Evolutionary conservation across 2,888 invertebrate genomes (phyloP), one percentile per base, ranked within the genome.

Genomic region (Ecliptopera silaceata): DNA sequence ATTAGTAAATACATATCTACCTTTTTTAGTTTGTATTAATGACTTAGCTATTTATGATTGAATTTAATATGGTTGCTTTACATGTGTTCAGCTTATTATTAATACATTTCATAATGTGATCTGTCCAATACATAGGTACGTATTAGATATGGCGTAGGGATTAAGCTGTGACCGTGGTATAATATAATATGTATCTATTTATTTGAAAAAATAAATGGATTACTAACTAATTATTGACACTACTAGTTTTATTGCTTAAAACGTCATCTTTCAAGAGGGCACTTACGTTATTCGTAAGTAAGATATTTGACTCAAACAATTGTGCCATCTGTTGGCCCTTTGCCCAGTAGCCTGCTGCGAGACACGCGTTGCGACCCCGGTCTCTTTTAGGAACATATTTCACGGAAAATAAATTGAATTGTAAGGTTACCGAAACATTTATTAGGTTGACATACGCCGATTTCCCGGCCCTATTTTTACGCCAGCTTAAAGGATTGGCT

Each of bases 321-420:
- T 77, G 76, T 75, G 71, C 77, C 87, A 85, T 86, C 83, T 86
- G 85, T 84, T 88, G 88, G 88, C 87, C 60, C 59, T 56, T 62
- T 77, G 88, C 88, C 88, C 80, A 84, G 78, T 79, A 78, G 22
- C 78, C 79, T 51, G 56, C 63, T 65, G 61, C 60, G 65, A 65
- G 42, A n/a, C 22, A 71, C 59, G 65, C 65, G 62, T 57, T 59
- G 63, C 70, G 74, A 74, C 77, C 78, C 66, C 74, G 74, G 71
- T 71, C 74, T 71, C 71, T 70, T 77, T 77, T 51, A 53, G 53
- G 48, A 62, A 63, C 63, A 60, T 64, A 69, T 71, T 69, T 67
- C 65, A 69, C 63, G 41, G 56, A 63, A 71, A 67, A 74, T 65
- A 70, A 66, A 58, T 56, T 55, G 55, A 44, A 62, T 58, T 61